Base-by-base conservation (phyloP, 2,113 vertebrate species). In the Grammomys dolichurus region DNA sequence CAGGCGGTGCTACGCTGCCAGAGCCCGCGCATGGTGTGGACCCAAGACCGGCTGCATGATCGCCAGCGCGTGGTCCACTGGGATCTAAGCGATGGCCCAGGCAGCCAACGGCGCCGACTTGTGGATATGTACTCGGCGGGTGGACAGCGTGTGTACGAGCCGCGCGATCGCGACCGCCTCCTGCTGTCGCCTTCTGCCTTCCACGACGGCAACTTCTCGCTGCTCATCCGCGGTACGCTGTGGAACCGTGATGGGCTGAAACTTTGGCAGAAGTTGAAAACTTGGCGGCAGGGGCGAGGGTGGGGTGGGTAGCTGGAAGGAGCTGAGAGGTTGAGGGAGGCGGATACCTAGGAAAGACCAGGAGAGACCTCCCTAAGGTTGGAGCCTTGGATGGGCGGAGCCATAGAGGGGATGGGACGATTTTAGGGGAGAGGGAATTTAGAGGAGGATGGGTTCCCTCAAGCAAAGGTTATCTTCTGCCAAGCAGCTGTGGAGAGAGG, bases 1-100 rank as follows among this genome's bases (percentile, higher is more conserved):
- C 98, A 93, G 65, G 98, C 99, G 0, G 97, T 99, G 63, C 98
- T 99, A 95, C 99, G 99, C 92, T 99, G 99, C 97, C 98, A 99
- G 97, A 99, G 99, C 48, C 98, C 99, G 19, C 99, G 99, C 82
- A 99, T 99, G 99, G 99, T 99, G 90, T 99, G 99, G 99, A 99
- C 99, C 20, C 99, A 99, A 95, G 99, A 99, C 97, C 98, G 98
- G 2, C 97, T 99, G 28, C 98, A 98, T 4, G 99, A 99, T 98
- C 99, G 99, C 58, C 99, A 99, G 97, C 99, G 99, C 0, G 99
- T 99, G 80, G 98, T 99, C n/a, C 99, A 99, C 98, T 99, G 99
- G 99, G 99, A 99, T 72, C 78, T 99, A 67, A 98, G 98, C 89
- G 98, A 99, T 80, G 97, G 94, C 86, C 78, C 93, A 0, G 87